These are phyloP conservation scores for Drosophila bocqueti DNA, from an alignment of 1,140 invertebrate genomes.

Conservation along the genomic window DNA sequence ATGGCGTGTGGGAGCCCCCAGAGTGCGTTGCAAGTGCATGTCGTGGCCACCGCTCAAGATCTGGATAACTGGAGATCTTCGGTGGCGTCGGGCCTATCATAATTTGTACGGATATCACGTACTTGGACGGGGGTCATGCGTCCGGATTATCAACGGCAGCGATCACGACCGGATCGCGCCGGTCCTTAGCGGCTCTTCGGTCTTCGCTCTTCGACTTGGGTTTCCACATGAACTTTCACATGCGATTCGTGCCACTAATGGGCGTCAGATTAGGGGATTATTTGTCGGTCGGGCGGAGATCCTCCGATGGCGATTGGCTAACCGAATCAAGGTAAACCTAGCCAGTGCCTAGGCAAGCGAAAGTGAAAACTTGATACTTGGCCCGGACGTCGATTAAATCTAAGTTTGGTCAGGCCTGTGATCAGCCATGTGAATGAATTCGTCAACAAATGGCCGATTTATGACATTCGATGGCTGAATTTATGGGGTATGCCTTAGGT, in stretches of 20 bases:
- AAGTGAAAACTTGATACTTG: slow-evolving; percentile 35
- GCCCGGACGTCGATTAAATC: slow-evolving; percentile 12
- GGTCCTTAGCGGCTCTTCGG: slow-evolving; percentile 9
- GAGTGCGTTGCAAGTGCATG: slow-evolving; percentile 67
- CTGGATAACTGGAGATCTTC: slow-evolving; percentile 40
- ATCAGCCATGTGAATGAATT: slow-evolving; percentile 32
- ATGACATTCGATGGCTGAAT: slow-evolving; percentile 41
- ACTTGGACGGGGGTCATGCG: slow-evolving; percentile 60
- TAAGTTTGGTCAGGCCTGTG: slow-evolving; percentile 1
- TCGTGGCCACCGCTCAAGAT: slow-evolving; percentile 13
- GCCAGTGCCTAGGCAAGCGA: background rate
- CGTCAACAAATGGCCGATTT: slow-evolving; percentile 38
- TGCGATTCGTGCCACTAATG: slow-evolving; percentile 63
- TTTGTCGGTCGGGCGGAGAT: slow-evolving; percentile 55
- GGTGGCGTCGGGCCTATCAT: slow-evolving; percentile 49
- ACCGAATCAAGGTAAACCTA: slow-evolving; percentile 7
- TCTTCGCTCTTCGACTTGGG: background rate
- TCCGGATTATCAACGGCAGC: slow-evolving; percentile 71
- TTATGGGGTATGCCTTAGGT: slow-evolving; percentile 13
- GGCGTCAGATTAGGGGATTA: slow-evolving; percentile 54
- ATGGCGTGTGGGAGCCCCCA: slow-evolving; percentile 64
- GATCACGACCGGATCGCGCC: slow-evolving; percentile 55
- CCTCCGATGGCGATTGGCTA: slow-evolving; percentile 29
- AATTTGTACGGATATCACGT: slow-evolving; percentile 75
- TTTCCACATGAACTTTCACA: slow-evolving; percentile 68